These are phyloP conservation scores for Bovichtus diacanthus DNA, from an alignment of 2,797 vertebrate genomes.

Conservation along the genomic window DNA sequence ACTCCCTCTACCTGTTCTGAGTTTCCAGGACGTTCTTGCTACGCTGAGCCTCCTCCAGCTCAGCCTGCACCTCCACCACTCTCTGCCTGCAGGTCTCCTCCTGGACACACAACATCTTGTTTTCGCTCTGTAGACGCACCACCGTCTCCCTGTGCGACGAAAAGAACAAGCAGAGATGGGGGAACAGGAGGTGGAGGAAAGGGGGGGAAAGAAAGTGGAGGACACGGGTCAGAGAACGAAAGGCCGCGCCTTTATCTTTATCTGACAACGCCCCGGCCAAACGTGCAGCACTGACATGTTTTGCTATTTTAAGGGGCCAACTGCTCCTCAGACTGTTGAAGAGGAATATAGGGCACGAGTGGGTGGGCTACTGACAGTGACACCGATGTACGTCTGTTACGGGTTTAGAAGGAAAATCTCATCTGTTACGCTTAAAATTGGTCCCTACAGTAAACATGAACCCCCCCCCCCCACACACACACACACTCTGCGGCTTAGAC, in stretches of 20 bases:
- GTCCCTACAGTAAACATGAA: neutral
- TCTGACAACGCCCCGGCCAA: constrained; percentile 35
- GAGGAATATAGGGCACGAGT: constrained; percentile 21
- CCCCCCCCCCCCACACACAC: constrained; percentile 1
- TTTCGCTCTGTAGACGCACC: constrained; percentile 90
- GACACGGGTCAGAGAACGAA: constrained; percentile 7
- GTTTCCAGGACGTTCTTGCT: constrained; percentile 88
- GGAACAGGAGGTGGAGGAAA: neutral
- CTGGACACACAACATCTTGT: constrained; percentile 90
- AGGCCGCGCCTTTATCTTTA: constrained; percentile 4
- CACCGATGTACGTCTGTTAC: constrained; percentile 8
- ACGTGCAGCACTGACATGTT: constrained; percentile 48
- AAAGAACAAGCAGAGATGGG: neutral
- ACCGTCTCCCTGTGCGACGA: constrained; percentile 87
- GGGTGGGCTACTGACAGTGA: constrained; percentile 35
- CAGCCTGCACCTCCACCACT: constrained; percentile 83
- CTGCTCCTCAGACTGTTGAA: constrained; percentile 4
- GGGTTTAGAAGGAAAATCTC: constrained; percentile 37
- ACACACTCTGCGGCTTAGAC: neutral
- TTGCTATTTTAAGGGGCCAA: constrained; percentile 18
- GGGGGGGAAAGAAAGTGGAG: neutral
- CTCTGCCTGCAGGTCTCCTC: constrained; percentile 87
- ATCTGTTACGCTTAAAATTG: constrained; percentile 23
- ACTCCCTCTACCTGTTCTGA: constrained; percentile 84
- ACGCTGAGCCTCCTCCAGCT: constrained; percentile 90